These are phyloP conservation scores for Hanleya hanleyi DNA, from an alignment of 2,888 invertebrate species.

Conservation along the genomic window DNA sequence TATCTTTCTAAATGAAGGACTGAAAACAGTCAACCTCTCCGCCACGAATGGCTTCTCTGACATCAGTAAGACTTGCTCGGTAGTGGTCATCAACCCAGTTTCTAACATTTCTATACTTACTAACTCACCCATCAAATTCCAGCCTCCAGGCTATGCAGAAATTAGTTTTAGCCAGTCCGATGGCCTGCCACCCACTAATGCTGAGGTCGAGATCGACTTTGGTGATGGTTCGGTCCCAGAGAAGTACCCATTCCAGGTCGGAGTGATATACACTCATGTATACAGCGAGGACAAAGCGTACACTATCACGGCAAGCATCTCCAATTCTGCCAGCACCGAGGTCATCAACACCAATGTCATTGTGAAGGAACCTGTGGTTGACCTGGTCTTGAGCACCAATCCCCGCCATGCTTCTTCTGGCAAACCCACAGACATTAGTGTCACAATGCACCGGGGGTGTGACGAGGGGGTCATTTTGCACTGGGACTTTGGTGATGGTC, in stretches of 20 bases:
- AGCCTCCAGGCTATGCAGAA: background rate
- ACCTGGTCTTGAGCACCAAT: slow-evolving; percentile 11
- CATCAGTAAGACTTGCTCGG: background rate
- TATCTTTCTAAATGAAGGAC: slow-evolving; percentile 40
- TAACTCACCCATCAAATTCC: slow-evolving; percentile 25
- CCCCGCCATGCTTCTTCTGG: slow-evolving; percentile 22
- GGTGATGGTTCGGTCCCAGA: slow-evolving; percentile 40
- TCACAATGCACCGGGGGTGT: slow-evolving; percentile 46
- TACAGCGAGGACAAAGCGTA: slow-evolving; percentile 33
- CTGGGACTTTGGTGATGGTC: slow-evolving; percentile 34
- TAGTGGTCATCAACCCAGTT: slow-evolving; percentile 44
- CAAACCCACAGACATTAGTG: slow-evolving; percentile 35
- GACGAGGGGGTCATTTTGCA: slow-evolving; percentile 38
- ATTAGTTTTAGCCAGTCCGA: slow-evolving; percentile 14
- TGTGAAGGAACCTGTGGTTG: slow-evolving; percentile 20
- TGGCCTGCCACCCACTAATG: slow-evolving; percentile 42
- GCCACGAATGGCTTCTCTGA: slow-evolving; percentile 41
- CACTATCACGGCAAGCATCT: slow-evolving; percentile 35
- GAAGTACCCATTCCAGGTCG: background rate
- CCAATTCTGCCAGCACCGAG: slow-evolving; percentile 44
- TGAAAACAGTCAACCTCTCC: slow-evolving; percentile 35
- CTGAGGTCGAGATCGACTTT: slow-evolving; percentile 44
- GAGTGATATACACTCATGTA: slow-evolving; percentile 15
- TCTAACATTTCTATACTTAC: slow-evolving; percentile 41
- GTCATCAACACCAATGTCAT: slow-evolving; percentile 26